These are phyloP conservation scores for Drosophila suzukii DNA, from an alignment of 1,140 invertebrate species.

Conservation along the genomic window DNA sequence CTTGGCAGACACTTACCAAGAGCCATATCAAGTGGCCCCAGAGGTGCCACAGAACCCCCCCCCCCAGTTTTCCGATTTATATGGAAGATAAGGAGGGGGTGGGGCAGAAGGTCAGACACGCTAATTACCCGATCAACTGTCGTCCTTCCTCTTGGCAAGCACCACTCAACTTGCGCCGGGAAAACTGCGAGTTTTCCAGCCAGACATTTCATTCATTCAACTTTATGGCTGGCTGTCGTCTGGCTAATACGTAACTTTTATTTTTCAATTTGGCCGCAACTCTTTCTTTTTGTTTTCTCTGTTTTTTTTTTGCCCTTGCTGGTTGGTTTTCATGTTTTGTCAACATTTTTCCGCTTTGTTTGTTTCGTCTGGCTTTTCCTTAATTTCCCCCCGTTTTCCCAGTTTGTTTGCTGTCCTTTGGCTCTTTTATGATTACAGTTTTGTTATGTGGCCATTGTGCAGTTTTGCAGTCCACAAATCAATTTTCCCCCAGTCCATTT, in stretches of 20 bases:
- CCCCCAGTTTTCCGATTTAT: conserved; percentile 35
- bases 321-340: conserved; percentile 56
- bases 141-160: conserved; percentile 14
- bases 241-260: conserved; percentile 78
- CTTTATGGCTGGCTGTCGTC: conserved; percentile 58
- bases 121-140: conserved; percentile 77
- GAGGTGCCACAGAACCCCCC: conserved; percentile 14
- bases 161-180: conserved; percentile 11
- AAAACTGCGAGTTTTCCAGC: conserved; percentile 50
- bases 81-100: not conserved
- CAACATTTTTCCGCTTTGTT: conserved; percentile 59
- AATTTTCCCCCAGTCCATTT: conserved; percentile 29
- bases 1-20: conserved; percentile 25
- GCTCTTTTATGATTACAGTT: conserved; percentile 25
- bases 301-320: conserved; percentile 7
- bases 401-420: conserved; percentile 10
- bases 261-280: conserved; percentile 77
- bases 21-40: conserved; percentile 46
- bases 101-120: conserved; percentile 61
- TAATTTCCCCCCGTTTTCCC: conserved; percentile 2
- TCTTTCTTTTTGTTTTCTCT: conserved; percentile 15
- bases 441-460: conserved; percentile 29
- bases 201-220: conserved; percentile 78
- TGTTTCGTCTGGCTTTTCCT: conserved; percentile 26
- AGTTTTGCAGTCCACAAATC: conserved; percentile 43